Evolutionary conservation across 2,113 vertebrate genomes (phyloP).

Genomic region (Lophura nycthemera): DNA sequence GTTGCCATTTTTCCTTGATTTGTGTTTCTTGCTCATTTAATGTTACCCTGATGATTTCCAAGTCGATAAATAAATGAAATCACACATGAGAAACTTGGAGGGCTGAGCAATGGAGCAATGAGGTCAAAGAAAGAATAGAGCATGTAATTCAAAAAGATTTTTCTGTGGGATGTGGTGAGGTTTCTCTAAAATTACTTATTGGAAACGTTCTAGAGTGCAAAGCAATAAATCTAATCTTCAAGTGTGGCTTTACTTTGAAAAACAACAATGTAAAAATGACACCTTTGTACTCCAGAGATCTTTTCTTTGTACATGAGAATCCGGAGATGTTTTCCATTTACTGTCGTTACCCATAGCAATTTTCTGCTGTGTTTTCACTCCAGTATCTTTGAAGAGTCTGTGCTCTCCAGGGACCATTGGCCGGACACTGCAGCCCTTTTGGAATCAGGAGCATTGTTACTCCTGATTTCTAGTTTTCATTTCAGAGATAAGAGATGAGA

Average conservation of each 20-base stretch:
- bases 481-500: background rate
- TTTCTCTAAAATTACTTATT: slow-evolving; percentile 25
- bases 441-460: background rate
- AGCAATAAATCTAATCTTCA: slow-evolving; percentile 28
- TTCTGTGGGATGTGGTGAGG: background rate
- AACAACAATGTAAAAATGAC: slow-evolving; percentile 7
- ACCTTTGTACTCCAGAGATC: background rate
- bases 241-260: slow-evolving; percentile 29
- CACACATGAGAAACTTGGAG: background rate
- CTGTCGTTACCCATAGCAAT: background rate
- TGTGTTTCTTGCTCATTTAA: background rate
- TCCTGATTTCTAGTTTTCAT: background rate
- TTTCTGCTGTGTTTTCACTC: background rate
- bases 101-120: background rate
- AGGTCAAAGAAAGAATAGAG: background rate
- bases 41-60: slow-evolving; percentile 31
- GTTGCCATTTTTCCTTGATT: background rate
- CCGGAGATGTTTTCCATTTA: background rate
- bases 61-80: slow-evolving; percentile 48
- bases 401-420: background rate
- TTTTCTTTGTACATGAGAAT: background rate
- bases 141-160: background rate
- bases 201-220: slow-evolving; percentile 6
- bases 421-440: background rate
- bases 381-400: background rate